Conservation (phyloP, 2,888 invertebrate species). For the Gandaritis pyraliata region DNA sequence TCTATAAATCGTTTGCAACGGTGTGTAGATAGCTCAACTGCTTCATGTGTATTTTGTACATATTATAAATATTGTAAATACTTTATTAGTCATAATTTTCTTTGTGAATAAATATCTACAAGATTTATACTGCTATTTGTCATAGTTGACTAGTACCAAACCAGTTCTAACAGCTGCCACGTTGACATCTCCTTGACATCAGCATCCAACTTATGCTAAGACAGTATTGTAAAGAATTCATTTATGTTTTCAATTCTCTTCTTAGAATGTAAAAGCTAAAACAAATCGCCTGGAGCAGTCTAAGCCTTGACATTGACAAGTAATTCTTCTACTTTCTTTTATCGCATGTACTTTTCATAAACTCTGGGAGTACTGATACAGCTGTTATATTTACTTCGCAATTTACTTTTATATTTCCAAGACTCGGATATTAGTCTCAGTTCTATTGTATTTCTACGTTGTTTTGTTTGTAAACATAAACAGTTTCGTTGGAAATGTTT, state of each 20-base stretch:
- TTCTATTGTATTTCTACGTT: slow-evolving; percentile 15
- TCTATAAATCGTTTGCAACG: too few species aligned
- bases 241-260: not conserved
- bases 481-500: slow-evolving; percentile 21
- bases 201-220: not conserved
- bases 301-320: slow-evolving; percentile 1
- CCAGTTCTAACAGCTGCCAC: slow-evolving; percentile 1
- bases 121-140: too few species aligned
- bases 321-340: slow-evolving; percentile 1
- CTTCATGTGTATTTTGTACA: too few species aligned
- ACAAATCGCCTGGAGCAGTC: not conserved
- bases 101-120: too few species aligned
- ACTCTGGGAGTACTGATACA: not conserved
- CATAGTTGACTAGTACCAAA: not conserved
- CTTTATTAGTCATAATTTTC: too few species aligned
- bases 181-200: too few species aligned
- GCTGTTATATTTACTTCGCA: not conserved
- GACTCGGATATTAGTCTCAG: not conserved
- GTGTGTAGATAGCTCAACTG: too few species aligned
- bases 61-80: too few species aligned
- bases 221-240: slow-evolving; percentile 1
- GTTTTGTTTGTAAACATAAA: slow-evolving; percentile 31
- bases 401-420: not conserved
- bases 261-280: not conserved
- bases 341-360: not conserved